phyloP scores from a whole-genome alignment of 2,113 vertebrate genomes.

The Bubo bubo region DNA sequence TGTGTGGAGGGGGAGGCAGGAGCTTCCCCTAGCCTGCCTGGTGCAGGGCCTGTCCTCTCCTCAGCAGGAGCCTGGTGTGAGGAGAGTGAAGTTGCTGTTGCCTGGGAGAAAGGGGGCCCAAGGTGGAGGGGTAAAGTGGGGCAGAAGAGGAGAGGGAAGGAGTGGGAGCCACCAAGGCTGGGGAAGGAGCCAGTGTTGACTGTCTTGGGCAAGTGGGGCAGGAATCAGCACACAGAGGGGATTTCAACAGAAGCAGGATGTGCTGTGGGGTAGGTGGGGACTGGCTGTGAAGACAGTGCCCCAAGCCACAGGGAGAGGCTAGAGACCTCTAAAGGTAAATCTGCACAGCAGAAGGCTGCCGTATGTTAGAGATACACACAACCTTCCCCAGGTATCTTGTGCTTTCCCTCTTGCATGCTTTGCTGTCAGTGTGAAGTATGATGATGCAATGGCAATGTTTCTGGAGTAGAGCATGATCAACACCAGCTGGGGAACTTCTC shows the following conservation, averaged over 20 bases:
- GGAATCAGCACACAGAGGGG: not conserved
- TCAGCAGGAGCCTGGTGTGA: not conserved
- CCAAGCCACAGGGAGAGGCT: rapidly evolving
- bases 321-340: not conserved
- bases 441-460: not conserved
- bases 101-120: not conserved
- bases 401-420: not conserved
- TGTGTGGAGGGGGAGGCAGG: not conserved
- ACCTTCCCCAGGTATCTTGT: not conserved
- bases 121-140: not conserved
- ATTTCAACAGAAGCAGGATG: not conserved
- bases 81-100: not conserved
- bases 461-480: not conserved
- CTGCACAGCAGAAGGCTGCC: not conserved
- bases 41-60: not conserved
- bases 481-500: not conserved
- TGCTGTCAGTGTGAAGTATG: not conserved
- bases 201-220: not conserved
- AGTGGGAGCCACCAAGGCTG: not conserved
- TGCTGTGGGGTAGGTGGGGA: not conserved
- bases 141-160: not conserved
- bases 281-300: not conserved
- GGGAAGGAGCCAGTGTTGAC: not conserved
- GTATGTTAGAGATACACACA: not conserved
- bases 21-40: not conserved